Conservation (phyloP, 2,113 vertebrate species). For the Lagenorhynchus albirostris region DNA sequence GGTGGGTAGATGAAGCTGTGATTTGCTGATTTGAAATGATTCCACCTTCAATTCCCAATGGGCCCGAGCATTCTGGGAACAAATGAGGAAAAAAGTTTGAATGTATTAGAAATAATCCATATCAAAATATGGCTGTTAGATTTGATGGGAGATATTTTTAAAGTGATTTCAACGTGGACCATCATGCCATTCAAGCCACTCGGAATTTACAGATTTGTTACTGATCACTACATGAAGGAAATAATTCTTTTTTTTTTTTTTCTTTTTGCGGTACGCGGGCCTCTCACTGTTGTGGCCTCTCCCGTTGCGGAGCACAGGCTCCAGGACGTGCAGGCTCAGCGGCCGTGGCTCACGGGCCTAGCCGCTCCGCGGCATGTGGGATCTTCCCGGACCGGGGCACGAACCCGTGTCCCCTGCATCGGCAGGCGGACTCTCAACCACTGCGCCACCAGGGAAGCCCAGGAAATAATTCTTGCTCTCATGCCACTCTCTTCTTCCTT, state of each 20-base stretch:
- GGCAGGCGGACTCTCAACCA: too few relatives aligned
- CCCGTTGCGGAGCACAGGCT: too few relatives aligned
- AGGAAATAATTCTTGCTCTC: background rate
- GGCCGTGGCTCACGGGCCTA: too few relatives aligned
- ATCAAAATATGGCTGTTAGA: background rate
- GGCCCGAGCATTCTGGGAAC: conserved; percentile 93
- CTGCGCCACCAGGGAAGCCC: too few relatives aligned
- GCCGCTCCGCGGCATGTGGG: too few relatives aligned
- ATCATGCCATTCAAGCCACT: background rate
- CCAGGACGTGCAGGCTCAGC: too few relatives aligned
- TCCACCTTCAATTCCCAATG: conserved; percentile 97
- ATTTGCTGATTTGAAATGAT: conserved; percentile 99
- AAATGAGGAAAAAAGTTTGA: background rate
- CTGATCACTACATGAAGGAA: background rate
- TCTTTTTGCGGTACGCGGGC: too few relatives aligned
- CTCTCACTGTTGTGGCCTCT: too few relatives aligned
- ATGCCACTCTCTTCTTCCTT: background rate
- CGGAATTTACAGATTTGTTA: background rate
- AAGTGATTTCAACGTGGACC: background rate
- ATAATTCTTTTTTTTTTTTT: background rate
- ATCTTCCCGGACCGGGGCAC: too few relatives aligned
- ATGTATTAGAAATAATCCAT: background rate
- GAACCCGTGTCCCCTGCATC: too few relatives aligned
- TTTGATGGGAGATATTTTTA: background rate
- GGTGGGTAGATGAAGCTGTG: conserved; percentile 97